Evolutionary conservation across 2,797 vertebrate genomes (phyloP).

Genomic region (Ceryle rudis): DNA sequence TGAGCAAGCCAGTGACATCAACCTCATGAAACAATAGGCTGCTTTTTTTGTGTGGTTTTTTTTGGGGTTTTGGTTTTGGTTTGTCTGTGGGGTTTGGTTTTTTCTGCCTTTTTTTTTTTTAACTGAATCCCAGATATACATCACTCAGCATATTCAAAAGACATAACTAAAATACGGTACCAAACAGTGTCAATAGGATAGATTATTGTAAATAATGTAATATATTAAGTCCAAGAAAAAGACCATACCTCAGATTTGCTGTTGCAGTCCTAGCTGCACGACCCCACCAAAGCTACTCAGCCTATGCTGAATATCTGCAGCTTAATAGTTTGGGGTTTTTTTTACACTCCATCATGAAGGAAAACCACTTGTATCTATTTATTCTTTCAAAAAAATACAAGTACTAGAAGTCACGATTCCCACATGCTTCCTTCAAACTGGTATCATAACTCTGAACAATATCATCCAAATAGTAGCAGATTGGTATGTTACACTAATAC

Average conservation of each 20-base stretch:
- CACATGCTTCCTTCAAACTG: neutral
- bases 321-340: neutral
- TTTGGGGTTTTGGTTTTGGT: neutral
- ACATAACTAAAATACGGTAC: neutral
- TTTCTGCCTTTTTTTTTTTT: neutral
- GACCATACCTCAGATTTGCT: neutral
- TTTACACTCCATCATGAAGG: neutral
- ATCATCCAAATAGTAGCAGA: neutral
- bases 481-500: neutral
- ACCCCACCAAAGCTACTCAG: neutral
- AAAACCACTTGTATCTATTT: neutral
- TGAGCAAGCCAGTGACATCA: neutral
- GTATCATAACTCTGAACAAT: neutral
- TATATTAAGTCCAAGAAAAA: neutral
- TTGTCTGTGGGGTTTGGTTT: neutral
- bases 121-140: neutral
- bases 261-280: neutral
- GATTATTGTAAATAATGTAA: neutral
- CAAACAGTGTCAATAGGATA: neutral
- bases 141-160: neutral
- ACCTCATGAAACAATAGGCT: fast-evolving
- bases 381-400: neutral
- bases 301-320: neutral
- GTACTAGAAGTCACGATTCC: neutral
- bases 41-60: neutral